Evolutionary conservation across 2,797 vertebrate species (phyloP).

Genomic region (Clamator glandarius): DNA sequence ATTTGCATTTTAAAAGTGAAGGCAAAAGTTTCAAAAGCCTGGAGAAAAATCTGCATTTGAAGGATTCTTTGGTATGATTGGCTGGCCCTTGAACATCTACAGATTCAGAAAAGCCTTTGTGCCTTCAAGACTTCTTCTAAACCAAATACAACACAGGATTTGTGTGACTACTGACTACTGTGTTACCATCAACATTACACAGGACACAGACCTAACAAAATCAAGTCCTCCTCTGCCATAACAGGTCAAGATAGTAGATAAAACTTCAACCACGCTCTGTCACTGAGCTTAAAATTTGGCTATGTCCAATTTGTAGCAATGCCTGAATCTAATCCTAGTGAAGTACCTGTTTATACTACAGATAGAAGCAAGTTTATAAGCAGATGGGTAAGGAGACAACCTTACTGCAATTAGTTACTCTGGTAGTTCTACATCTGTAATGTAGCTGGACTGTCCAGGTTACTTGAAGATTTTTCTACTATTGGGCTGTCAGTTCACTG

Average conservation of each 20-base stretch:
- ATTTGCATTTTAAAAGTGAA: neutral
- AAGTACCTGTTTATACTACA: neutral
- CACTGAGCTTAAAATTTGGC: neutral
- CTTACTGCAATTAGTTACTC: neutral
- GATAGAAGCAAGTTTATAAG: neutral
- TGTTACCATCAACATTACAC: accelerated
- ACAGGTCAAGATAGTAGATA: neutral
- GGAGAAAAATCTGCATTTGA: neutral
- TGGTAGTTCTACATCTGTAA: neutral
- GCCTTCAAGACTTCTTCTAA: neutral
- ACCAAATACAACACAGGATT: neutral
- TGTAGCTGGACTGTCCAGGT: neutral
- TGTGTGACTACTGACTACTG: neutral
- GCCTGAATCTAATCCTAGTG: too few species aligned
- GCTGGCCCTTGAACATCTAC: neutral
- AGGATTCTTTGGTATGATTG: accelerated
- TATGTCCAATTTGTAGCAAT: neutral
- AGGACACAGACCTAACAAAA: neutral
- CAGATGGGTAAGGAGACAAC: neutral
- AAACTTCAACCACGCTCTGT: neutral
- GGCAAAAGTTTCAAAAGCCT: neutral
- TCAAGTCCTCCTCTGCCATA: neutral
- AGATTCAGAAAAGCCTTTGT: neutral
- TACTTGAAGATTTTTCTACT: neutral
- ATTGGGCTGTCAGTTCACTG: neutral